A percentile compares a stretch with the other conserved stretches of the same genome.
Evolutionary conservation across 2,797 vertebrate genomes (phyloP).

Genomic region (Chlorospingus flavigularis): DNA sequence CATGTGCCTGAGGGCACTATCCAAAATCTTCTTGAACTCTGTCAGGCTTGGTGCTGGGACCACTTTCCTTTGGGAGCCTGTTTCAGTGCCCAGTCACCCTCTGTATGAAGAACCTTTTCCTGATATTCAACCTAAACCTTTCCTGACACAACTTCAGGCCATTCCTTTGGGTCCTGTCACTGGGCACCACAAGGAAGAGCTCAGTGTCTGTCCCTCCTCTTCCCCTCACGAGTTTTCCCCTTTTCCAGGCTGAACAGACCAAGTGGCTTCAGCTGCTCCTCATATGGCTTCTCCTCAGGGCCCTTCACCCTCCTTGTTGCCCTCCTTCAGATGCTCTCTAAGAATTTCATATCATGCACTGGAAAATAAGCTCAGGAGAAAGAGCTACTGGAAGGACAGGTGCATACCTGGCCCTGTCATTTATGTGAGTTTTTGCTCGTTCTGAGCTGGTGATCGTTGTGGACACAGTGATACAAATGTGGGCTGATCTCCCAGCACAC

Average conservation of each 20-base stretch:
- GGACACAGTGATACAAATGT: neutral
- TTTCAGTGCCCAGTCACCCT: fast-evolving
- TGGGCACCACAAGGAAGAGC: neutral
- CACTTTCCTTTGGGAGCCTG: neutral
- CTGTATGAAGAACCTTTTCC: neutral
- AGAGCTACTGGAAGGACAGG: neutral
- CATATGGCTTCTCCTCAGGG: neutral
- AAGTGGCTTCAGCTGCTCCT: neutral
- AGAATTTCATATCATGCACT: neutral
- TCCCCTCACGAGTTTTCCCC: fast-evolving
- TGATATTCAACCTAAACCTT: neutral
- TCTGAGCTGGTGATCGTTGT: neutral
- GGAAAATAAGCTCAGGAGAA: neutral
- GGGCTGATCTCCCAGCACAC: neutral
- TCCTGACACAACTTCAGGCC: neutral
- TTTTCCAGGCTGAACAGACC: neutral
- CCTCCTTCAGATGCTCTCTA: neutral
- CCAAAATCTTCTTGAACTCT: neutral
- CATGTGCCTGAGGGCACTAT: neutral
- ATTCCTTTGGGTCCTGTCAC: neutral
- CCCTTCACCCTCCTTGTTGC: neutral
- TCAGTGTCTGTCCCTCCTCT: neutral
- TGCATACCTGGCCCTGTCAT: neutral
- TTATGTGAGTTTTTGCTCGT: neutral
- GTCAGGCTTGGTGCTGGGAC: neutral